Evolutionary conservation across 2,888 invertebrate species (phyloP).

Genomic region (Aleiodes testaceus): DNA sequence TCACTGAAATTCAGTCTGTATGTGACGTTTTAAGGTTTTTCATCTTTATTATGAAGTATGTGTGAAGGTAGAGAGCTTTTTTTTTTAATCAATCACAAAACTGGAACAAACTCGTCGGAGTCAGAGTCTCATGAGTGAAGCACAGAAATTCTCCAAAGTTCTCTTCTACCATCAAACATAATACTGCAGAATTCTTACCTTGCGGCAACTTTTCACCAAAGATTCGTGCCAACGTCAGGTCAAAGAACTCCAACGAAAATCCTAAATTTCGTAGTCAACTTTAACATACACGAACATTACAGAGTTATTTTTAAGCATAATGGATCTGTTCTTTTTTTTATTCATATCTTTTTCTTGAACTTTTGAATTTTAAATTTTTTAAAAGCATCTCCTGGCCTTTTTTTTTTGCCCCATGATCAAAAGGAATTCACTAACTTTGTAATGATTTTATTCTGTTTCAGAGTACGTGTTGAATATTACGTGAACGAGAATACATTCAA

Average conservation of each 20-base stretch:
- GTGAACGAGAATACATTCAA: slow-evolving; percentile 99
- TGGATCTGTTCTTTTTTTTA: slow-evolving; percentile 25
- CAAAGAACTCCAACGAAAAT: too few relatives aligned
- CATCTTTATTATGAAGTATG: neutral
- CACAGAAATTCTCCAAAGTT: too few relatives aligned
- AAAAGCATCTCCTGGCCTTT: neutral
- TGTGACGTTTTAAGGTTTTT: neutral
- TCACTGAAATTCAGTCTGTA: too few relatives aligned
- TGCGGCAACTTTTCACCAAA: too few relatives aligned
- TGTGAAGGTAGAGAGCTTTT: neutral
- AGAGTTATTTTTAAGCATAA: too few relatives aligned
- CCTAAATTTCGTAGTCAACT: too few relatives aligned
- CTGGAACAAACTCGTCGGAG: too few relatives aligned
- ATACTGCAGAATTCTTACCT: too few relatives aligned
- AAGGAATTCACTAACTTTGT: slow-evolving; percentile 1
- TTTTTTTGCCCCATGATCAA: neutral
- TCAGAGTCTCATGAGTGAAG: too few relatives aligned
- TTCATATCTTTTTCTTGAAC: slow-evolving; percentile 49
- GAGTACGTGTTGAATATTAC: slow-evolving; percentile 99
- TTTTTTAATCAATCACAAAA: slow-evolving; percentile 45
- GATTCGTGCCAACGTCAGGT: too few relatives aligned
- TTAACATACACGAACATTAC: too few relatives aligned
- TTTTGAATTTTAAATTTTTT: slow-evolving; percentile 1
- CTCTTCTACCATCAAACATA: too few relatives aligned
- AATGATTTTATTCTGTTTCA: slow-evolving; percentile 78